A percentile compares a stretch with the other conserved stretches of the same genome.
phyloP scores from a whole-genome alignment of 2,888 invertebrate genomes.

The Stramonita haemastoma region DNA sequence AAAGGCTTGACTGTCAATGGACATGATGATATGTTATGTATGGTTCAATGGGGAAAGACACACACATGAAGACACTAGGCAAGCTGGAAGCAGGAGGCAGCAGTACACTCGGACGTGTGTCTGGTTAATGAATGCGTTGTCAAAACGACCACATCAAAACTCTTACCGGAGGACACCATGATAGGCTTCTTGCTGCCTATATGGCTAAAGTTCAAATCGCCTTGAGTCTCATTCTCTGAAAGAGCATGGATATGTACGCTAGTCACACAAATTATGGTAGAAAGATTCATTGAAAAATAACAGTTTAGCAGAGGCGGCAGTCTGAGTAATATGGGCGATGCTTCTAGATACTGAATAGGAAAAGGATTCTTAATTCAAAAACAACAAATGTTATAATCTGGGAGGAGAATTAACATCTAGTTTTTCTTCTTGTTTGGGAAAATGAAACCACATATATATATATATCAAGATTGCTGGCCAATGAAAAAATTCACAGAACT shows the following conservation, averaged over 20 bases:
- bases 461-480: too few relatives aligned
- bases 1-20: neutral
- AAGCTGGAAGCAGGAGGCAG: slow-evolving; percentile 26
- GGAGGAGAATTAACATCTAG: too few relatives aligned
- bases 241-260: slow-evolving; percentile 27
- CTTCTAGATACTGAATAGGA: too few relatives aligned
- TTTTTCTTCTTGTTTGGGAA: too few relatives aligned
- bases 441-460: too few relatives aligned
- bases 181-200: slow-evolving; percentile 47
- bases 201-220: slow-evolving; percentile 43
- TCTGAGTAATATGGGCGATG: too few relatives aligned
- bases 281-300: neutral
- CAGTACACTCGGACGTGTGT: neutral
- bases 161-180: slow-evolving; percentile 48
- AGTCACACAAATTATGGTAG: neutral
- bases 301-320: too few relatives aligned
- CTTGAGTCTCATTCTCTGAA: slow-evolving; percentile 43
- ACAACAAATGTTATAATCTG: too few relatives aligned
- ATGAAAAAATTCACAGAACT: too few relatives aligned
- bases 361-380: too few relatives aligned
- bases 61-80: neutral
- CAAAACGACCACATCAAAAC: neutral
- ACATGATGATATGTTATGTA: neutral
- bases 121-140: slow-evolving; percentile 1
- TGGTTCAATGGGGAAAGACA: neutral